Conservation (phyloP, 2,113 vertebrate species). For the Promerops cafer region DNA sequence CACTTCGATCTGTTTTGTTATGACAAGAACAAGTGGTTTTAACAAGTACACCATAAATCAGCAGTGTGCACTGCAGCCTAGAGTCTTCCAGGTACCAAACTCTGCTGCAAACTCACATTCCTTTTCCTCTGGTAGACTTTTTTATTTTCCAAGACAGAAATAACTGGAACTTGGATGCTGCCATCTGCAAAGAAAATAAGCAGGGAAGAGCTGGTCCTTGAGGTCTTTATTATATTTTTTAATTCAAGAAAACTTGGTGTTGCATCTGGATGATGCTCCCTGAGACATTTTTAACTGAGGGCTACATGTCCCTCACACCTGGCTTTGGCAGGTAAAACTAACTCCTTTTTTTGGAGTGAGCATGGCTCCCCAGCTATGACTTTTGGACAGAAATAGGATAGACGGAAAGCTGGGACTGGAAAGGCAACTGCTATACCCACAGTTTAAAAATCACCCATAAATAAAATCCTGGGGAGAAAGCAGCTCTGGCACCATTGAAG, state of each 20-base stretch:
- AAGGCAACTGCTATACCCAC: background rate
- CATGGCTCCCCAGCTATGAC: background rate
- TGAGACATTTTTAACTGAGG: background rate
- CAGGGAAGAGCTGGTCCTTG: background rate
- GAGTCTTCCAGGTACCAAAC: conserved; percentile 38
- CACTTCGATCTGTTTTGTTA: conserved; percentile 50
- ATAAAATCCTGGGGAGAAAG: background rate
- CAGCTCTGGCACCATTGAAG: background rate
- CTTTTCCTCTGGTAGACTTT: background rate
- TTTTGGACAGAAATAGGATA: background rate
- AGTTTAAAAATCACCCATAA: background rate
- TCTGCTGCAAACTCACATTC: background rate
- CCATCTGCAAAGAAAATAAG: background rate
- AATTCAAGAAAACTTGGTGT: background rate
- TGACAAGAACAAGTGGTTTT: conserved; percentile 64
- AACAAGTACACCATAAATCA: conserved; percentile 61
- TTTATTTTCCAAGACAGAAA: conserved; percentile 1
- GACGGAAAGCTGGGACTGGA: background rate
- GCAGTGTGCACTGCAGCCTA: background rate
- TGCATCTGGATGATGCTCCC: fast-evolving
- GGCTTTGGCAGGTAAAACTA: background rate
- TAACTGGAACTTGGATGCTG: background rate
- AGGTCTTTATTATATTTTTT: background rate
- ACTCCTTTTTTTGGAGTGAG: background rate
- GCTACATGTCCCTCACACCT: background rate